Conservation (phyloP, 1,140 invertebrate species). For the Vanessa atalanta region DNA sequence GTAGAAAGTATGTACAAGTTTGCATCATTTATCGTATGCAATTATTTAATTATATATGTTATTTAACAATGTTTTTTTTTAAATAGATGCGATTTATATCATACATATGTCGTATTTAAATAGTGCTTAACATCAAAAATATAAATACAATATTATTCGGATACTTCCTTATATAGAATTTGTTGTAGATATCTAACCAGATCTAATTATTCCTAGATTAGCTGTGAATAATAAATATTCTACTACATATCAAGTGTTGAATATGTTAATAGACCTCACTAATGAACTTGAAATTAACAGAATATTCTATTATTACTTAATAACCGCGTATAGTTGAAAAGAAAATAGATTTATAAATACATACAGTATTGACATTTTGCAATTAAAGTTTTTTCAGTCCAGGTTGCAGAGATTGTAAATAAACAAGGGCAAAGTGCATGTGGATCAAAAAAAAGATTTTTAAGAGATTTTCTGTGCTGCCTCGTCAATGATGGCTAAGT, state of each 20-base stretch:
- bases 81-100: not conserved
- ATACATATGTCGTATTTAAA: no score
- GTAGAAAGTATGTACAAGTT: conserved; percentile 88
- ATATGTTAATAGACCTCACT: not conserved
- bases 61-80: not conserved
- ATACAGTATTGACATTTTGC: no score
- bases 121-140: no score
- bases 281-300: conserved; percentile 9
- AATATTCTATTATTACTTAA: not conserved
- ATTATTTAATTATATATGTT: no score
- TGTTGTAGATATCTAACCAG: conserved; percentile 14
- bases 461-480: no score
- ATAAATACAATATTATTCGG: no score
- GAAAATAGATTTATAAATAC: no score
- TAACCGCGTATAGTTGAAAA: not conserved
- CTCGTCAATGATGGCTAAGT: no score
- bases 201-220: conserved; percentile 37
- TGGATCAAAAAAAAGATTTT: no score
- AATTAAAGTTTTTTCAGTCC: no score
- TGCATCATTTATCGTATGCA: not conserved
- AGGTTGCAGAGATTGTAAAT: no score
- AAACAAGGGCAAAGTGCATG: no score
- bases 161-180: not conserved
- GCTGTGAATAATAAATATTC: conserved; percentile 37
- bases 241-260: conserved; percentile 16